Base-by-base conservation (phyloP, 2,113 vertebrate species). In the Odocoileus virginianus region DNA sequence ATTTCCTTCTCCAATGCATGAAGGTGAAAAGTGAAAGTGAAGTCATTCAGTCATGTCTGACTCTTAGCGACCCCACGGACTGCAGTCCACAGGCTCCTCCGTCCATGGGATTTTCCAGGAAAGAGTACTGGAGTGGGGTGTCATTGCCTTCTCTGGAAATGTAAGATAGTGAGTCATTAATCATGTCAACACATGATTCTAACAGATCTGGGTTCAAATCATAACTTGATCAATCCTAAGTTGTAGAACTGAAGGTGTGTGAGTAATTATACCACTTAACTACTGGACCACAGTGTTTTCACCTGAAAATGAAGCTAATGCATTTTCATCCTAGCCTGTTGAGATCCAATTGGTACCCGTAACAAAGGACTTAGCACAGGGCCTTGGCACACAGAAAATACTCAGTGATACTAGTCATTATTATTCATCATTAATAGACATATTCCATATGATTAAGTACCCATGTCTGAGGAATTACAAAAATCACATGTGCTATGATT, bases 361-460 rank as follows among this genome's bases (percentile, higher is more conserved):
- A 47, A 78, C 12, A 50, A 82, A 64, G 40, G 13, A 27, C 47
- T 92, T 33, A 58, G 40, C 23, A 52, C 6, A 64, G 57, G 27
- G n/a, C 3, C 14, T 58, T 43, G 25, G 67, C 13, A n/a, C 8
- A 2, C 40, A 50, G 30, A 43, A 89, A 96, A 86, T 40, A 86
- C 28, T 55, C 2, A 3, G 21, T 55, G 50, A 11, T 33, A 81
- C 76, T 60, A 86, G 33, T 27, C 2, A 4, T 43, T 36, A 52
- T 76, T 76, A 94, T 50, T 54, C 71, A 64, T 64, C 11, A 28
- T 79, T 43, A 61, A 83, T 5, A 79, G 45, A 76, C 16, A 89
- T 74, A 57, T 64, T 92, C 21, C 50, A 45, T 17, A 52, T 84
- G 67, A 76, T n/a, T 91, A 94, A 74, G 85, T 88, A 57, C 7